Evolutionary conservation across 2,113 vertebrate genomes (phyloP), one percentile per base, ranked within the genome.

Genomic region (Ciconia boyciana): DNA sequence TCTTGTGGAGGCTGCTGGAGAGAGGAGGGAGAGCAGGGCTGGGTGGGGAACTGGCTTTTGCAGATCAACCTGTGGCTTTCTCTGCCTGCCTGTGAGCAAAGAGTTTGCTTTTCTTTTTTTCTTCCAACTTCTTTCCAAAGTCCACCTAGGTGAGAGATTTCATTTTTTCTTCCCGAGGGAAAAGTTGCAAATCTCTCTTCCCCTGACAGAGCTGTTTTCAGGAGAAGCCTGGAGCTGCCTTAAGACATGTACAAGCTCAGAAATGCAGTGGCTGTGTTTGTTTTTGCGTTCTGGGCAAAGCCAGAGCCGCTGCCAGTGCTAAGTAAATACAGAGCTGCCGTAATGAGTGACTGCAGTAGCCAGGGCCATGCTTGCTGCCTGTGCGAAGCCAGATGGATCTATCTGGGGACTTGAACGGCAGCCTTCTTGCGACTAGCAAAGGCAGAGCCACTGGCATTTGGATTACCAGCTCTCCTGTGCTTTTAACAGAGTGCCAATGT

Each of bases 401-500:
- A 5, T 89, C 84, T 74, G 70, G 94, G 81, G 87, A 91, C 81
- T 83, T 39, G 19, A 87, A 49, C 74, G 91, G 78, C 87, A 93
- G 81, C 54, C 49, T 85, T 65, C 83, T 43, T 91, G 58, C 8
- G 9, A 69, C 89, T 96, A 93, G 94, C 70, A 79, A 34, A 91
- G 68, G n/a, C 87, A 94, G 85, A 94, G 94, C 87, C 78, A 89
- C 93, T 83, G 78, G 89, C 89, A 46, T 93, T 91, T 89, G 89
- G 95, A 94, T 97, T 94, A 94, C 96, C 89, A 96, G 84, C 81
- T 95, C 95, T 93, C 93, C 84, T 64, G 82, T 87, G 87, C 93
- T 97, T 95, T 95, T 94, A 97, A 96, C 81, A 69, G 94, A 92
- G 90, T 85, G 87, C 93, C 92, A 85, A 16, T 92, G 94, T 96